Conservation (phyloP, 2,888 invertebrate species). For the Monoplex corrugatus region DNA sequence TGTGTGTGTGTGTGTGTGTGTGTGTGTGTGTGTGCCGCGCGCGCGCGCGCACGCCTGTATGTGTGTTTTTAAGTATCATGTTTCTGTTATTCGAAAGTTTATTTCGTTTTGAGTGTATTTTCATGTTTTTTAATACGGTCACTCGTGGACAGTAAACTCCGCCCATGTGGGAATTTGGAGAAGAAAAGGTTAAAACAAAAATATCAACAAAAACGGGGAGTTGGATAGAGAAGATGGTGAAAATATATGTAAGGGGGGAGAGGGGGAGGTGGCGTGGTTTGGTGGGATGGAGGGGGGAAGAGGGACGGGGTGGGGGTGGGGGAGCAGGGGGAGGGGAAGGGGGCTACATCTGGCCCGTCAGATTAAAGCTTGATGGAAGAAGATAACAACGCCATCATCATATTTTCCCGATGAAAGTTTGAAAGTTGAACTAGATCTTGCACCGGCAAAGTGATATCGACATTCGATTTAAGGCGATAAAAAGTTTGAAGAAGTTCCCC, state of each 20-base stretch:
- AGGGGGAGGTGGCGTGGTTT: not conserved
- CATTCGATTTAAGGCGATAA: constrained; percentile 2
- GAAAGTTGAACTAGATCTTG: constrained; percentile 1
- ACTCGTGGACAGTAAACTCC: too few species aligned
- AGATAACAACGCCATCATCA: not conserved
- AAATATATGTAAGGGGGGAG: not conserved
- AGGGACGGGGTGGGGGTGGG: not conserved
- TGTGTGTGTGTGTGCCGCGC: too few species aligned
- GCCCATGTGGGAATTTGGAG: too few species aligned
- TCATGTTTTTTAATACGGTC: too few species aligned
- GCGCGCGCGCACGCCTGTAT: too few species aligned
- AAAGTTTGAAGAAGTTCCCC: constrained; percentile 11
- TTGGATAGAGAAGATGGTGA: not conserved
- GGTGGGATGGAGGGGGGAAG: not conserved
- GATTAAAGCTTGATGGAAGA: too few species aligned
- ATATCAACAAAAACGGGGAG: not conserved
- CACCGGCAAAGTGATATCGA: not conserved
- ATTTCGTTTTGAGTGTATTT: too few species aligned
- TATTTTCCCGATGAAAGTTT: constrained; percentile 15
- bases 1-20: too few species aligned
- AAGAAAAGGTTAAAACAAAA: not conserved
- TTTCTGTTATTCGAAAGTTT: too few species aligned
- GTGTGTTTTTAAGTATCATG: too few species aligned
- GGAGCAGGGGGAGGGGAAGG: not conserved
- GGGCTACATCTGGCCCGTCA: too few species aligned